Conservation (phyloP, 92 coral and sea anemone species). For the Ricordea florida region DNA sequence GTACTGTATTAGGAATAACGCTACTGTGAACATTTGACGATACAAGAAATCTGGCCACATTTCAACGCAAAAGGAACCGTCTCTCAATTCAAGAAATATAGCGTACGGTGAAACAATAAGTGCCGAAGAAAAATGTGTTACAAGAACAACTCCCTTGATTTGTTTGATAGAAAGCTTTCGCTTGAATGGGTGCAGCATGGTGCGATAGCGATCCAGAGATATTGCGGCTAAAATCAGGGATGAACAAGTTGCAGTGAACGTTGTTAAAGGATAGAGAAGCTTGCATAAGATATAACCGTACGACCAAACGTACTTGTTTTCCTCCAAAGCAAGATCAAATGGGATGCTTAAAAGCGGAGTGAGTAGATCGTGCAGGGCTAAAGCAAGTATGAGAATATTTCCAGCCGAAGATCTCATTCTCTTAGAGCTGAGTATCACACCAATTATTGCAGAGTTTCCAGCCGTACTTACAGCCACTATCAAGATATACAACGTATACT, state of each 20-base stretch:
- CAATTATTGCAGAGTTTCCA: conserved; percentile 70
- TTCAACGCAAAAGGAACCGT: conserved; percentile 40
- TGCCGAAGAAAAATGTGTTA: conserved; percentile 50
- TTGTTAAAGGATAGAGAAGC: conserved; percentile 68
- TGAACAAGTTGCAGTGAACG: conserved; percentile 70
- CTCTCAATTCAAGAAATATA: conserved; percentile 23
- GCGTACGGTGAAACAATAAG: conserved; percentile 77
- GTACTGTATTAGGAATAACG: conserved; percentile 57
- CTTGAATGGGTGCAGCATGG: conserved; percentile 73
- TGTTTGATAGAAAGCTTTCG: conserved; percentile 47
- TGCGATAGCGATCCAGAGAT: conserved; percentile 75
- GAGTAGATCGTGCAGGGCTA: conserved; percentile 78
- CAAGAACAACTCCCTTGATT: conserved; percentile 20
- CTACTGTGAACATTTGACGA: conserved; percentile 52
- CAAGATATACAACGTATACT: conserved; percentile 42
- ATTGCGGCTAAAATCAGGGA: conserved; percentile 76
- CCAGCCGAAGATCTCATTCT: conserved; percentile 65
- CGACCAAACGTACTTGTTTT: conserved; percentile 59
- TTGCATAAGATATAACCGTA: conserved; percentile 68
- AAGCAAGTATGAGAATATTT: conserved; percentile 65
- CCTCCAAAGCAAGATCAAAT: conserved; percentile 75
- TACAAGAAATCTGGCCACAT: conserved; percentile 32
- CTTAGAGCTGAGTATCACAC: conserved; percentile 52
- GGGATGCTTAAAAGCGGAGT: conserved; percentile 78
- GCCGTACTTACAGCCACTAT: conserved; percentile 52